Evolutionary conservation across 1,140 invertebrate species (phyloP).

Genomic region (Manduca sexta): DNA sequence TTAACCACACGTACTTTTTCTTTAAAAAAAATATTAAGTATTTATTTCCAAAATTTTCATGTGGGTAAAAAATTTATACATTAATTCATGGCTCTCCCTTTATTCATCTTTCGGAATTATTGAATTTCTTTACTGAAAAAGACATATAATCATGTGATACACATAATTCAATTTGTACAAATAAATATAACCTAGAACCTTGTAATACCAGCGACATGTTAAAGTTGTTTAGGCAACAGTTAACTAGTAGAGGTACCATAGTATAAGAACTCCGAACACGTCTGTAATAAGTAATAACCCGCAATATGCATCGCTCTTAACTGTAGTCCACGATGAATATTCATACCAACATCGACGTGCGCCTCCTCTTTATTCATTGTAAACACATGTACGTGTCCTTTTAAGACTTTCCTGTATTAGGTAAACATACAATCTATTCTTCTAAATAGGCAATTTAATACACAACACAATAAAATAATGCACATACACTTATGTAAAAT

Average conservation of each 20-base stretch:
- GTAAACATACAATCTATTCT: conserved; percentile 34
- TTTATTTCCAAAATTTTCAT: no score
- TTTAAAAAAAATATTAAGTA: no score
- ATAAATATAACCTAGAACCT: no score
- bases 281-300: conserved; percentile 34
- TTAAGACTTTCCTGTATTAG: conserved; percentile 49
- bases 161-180: no score
- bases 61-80: no score
- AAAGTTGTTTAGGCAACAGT: conserved; percentile 5
- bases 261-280: neutral
- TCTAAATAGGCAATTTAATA: conserved; percentile 10
- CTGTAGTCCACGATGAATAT: conserved; percentile 47
- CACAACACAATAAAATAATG: conserved; percentile 1
- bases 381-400: conserved; percentile 62
- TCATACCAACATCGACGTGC: conserved; percentile 56
- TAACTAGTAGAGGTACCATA: neutral
- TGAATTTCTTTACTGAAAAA: no score
- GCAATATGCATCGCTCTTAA: conserved; percentile 6
- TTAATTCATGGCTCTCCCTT: no score
- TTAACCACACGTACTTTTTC: no score
- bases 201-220: no score
- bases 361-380: conserved; percentile 54
- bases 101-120: no score
- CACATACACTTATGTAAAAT: no score
- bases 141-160: no score